Evolutionary conservation across 2,113 vertebrate genomes (phyloP).

Genomic region (Grammomys surdaster): DNA sequence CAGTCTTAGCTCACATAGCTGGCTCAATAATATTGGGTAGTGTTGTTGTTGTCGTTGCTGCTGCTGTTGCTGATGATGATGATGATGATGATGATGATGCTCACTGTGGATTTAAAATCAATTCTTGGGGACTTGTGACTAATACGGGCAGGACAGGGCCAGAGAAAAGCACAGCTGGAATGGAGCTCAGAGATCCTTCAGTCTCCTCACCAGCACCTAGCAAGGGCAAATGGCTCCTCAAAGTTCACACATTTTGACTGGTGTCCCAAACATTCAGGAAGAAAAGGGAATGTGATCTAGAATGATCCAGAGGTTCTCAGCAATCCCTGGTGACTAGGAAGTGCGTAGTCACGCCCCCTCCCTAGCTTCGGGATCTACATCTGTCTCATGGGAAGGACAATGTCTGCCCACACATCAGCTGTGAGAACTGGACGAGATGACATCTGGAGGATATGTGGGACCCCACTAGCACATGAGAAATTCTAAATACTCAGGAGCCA

Average conservation of each 20-base stretch:
- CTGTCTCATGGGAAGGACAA: not conserved
- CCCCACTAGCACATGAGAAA: not conserved
- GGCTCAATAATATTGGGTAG: not conserved
- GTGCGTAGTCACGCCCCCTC: not conserved
- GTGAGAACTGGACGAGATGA: not conserved
- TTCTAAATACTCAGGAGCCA: not conserved
- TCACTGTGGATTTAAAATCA: not conserved
- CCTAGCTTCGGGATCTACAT: not conserved
- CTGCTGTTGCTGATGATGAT: no score
- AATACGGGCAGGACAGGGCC: not conserved
- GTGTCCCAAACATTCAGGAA: not conserved
- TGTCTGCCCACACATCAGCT: not conserved
- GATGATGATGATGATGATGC: not conserved
- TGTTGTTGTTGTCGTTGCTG: rapidly evolving
- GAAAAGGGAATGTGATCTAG: not conserved
- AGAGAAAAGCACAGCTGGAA: not conserved
- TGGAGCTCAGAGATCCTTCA: not conserved
- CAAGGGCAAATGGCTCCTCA: not conserved
- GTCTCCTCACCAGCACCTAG: no score
- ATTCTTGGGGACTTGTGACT: not conserved
- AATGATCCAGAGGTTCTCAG: not conserved
- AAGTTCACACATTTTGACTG: not conserved
- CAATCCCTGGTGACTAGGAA: not conserved
- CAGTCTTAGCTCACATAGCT: not conserved
- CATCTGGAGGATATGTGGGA: not conserved